These are phyloP conservation scores for Nomia melanderi DNA, from an alignment of 1,140 invertebrate genomes.

Conservation along the genomic window DNA sequence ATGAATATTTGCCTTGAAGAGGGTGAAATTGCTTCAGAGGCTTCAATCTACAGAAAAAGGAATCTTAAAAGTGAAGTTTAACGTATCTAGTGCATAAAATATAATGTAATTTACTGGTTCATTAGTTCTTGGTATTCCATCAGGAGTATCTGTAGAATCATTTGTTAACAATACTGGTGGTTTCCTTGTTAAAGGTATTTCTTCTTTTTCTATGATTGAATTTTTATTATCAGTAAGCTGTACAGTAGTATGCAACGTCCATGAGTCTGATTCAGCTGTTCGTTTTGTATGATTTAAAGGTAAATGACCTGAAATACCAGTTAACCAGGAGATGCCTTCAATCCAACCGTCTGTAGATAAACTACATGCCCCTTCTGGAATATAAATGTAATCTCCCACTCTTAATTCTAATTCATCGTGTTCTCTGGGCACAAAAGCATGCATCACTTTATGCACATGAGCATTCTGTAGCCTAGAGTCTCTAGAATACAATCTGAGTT, in stretches of 20 bases:
- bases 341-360: slow-evolving; percentile 92
- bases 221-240: slow-evolving; percentile 79
- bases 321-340: slow-evolving; percentile 92
- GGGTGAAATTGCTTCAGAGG: slow-evolving; percentile 67
- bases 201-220: slow-evolving; percentile 65
- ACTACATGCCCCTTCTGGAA: slow-evolving; percentile 87
- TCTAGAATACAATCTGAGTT: slow-evolving; percentile 92
- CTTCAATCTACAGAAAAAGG: slow-evolving; percentile 68
- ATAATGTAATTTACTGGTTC: slow-evolving; percentile 69
- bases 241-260: slow-evolving; percentile 91
- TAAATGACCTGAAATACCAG: slow-evolving; percentile 89
- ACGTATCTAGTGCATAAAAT: neutral
- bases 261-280: slow-evolving; percentile 93
- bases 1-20: slow-evolving; percentile 85
- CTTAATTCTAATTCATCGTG: slow-evolving; percentile 92
- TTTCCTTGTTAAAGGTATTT: slow-evolving; percentile 66
- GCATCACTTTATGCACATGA: slow-evolving; percentile 90
- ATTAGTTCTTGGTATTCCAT: slow-evolving; percentile 72
- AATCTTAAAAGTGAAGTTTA: slow-evolving; percentile 35
- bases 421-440: slow-evolving; percentile 88
- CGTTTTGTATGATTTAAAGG: slow-evolving; percentile 91
- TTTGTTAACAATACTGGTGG: slow-evolving; percentile 78
- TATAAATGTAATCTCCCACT: slow-evolving; percentile 92
- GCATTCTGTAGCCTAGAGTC: slow-evolving; percentile 87
- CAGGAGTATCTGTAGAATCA: slow-evolving; percentile 79